Percentiles rank a stretch among this genome's conserved stretches.
Conservation (phyloP, 2,888 invertebrate species). For the Coecobrya sp. region DNA sequence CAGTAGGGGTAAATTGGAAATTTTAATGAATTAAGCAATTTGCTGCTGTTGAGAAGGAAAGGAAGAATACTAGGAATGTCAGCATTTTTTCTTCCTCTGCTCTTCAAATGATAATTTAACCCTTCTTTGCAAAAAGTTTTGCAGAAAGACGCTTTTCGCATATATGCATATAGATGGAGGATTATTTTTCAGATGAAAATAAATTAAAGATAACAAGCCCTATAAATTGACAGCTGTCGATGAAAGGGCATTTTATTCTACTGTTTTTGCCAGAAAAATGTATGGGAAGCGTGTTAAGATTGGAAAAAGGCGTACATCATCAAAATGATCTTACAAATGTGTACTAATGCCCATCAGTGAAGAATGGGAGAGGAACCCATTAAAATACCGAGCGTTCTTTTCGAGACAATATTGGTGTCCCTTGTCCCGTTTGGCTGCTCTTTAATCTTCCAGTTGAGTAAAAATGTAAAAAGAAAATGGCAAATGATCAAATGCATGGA, state of each 20-base stretch:
- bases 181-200: conserved; percentile 20
- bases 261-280: neutral
- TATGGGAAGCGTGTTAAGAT: neutral
- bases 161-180: conserved; percentile 32
- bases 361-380: neutral
- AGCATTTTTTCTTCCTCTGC: neutral
- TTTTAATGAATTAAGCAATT: conserved; percentile 11
- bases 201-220: conserved; percentile 47
- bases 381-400: conserved; percentile 35
- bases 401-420: conserved; percentile 32
- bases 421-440: conserved; percentile 24
- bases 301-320: conserved; percentile 7
- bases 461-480: neutral
- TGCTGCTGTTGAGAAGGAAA: neutral
- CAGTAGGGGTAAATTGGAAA: neutral
- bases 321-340: neutral
- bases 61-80: neutral
- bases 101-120: conserved; percentile 16
- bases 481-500: conserved; percentile 19
- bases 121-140: neutral
- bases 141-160: neutral
- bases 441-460: conserved; percentile 42
- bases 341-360: neutral
- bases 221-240: conserved; percentile 17
- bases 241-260: neutral